Base-by-base conservation (phyloP, 2,113 vertebrate genomes). In the Dipodomys merriami region DNA sequence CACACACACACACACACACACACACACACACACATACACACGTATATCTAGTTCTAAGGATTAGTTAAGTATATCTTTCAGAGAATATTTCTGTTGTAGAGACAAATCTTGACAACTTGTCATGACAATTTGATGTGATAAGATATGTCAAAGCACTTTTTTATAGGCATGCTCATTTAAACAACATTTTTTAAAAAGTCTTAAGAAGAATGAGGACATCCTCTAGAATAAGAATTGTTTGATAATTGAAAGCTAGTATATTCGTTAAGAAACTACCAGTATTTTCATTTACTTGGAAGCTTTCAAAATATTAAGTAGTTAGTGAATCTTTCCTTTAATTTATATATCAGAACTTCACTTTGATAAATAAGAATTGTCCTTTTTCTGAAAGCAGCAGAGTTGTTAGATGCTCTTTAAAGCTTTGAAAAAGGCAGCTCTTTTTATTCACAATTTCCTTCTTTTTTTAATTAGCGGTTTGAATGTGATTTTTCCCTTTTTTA, bases 401-500 rank as follows among this genome's bases (percentile, higher is more conserved):
- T 90, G 30, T 64, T 93, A 95, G 69, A 72, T 53, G 23, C 84
- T 88, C 86, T 76, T 94, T 93, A 90, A 94, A 73, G 2, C 33
- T 80, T 93, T 96, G 90, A 78, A 19, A 74, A 96, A 95, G 57
- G 69, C 83, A 92, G 39, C 29, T 79, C 78, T 91, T 95, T 90
- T 80, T 88, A 93, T 53, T 80, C 89, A 92, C 19, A 95, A 35
- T 4, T 96, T 67, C 83, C 53, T 97, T 92, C 44, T 93, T 88
- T 91, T 94, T 82, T 90, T 96, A 96, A 96, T 95, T 95, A 96
- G 91, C 88, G 95, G 82, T 46, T 92, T 91, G 71, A 65, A 80
- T 93, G 60, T 78, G 35, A 53, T 88, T 96, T 93, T 67, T 49
- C 25, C 89, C 81, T 49, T 92, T 57, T 93, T 81, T 44, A 62